Base-by-base conservation (phyloP, 2,888 invertebrate genomes). In the Zootermopsis nevadensis region DNA sequence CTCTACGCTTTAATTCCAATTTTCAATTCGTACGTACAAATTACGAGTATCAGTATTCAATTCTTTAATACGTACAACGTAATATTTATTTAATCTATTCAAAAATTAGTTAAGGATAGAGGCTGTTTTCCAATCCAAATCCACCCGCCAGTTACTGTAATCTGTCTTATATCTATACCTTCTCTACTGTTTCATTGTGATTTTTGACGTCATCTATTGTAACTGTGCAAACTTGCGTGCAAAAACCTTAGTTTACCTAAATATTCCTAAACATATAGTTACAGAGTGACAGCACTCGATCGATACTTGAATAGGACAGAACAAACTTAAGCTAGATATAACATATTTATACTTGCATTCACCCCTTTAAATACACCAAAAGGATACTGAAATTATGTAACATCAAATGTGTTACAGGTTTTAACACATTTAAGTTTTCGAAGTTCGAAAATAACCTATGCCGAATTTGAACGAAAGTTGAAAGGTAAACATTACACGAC, bases 211-310 rank as follows among this genome's bases (percentile, higher is more conserved):
- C 69, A 69, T 69, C 22, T 33, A 15, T 15, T 33, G 33, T 24
- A 33, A 22, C n/a, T 60, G 60, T 60, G 60, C 60, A 60, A 33
- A 12, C 33, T 69, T 33, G 31, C 69, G 69, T 69, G 69, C 19
- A 33, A 31, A 33, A 60, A 33, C 69, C 31, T 30, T 33, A 33
- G 31, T 33, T 69, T 69, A 19, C 30, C 69, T 69, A 69, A 69
- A 69, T 69, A 69, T 69, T 69, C 30, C 69, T 69, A 69, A 69
- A 69, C 33, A 69, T 69, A 33, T 69, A 69, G 69, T 33, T 4
- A 22, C 19, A 30, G 19, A 8, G 6, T 69, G 12, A 69, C 69
- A 1, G 6, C 31, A 30, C 10, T 69, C 3, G 69, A 69, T 69
- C 69, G 33, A 69, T 69, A 69, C 33, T 22, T 30, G 60, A 27